Conservation (phyloP, 2,113 vertebrate genomes). For the Morone saxatilis region DNA sequence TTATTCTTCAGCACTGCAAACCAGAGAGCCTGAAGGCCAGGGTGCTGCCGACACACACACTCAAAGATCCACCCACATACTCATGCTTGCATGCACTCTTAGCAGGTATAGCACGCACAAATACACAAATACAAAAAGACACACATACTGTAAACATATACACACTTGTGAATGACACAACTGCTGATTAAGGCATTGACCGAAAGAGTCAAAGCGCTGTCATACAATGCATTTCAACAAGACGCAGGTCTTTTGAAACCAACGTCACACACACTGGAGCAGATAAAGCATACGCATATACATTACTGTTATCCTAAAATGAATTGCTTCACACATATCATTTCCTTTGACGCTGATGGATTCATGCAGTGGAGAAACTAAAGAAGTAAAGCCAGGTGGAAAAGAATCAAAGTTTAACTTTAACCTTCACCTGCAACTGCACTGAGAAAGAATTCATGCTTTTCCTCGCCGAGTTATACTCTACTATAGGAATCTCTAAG, state of each 20-base stretch:
- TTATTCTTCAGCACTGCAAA: constrained; percentile 15
- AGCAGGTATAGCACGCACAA: background rate
- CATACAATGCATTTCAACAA: background rate
- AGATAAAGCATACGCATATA: background rate
- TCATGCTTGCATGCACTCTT: background rate
- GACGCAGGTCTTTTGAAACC: background rate
- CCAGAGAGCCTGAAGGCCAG: constrained; percentile 7
- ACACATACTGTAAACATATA: background rate
- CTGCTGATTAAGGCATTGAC: background rate
- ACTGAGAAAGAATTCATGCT: background rate
- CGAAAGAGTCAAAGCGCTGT: background rate
- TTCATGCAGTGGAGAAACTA: background rate
- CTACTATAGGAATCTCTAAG: background rate
- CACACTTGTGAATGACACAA: background rate
- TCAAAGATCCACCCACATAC: background rate
- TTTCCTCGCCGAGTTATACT: background rate
- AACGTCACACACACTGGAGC: background rate
- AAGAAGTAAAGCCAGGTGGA: background rate
- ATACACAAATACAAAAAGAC: background rate
- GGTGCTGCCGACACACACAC: constrained; percentile 2
- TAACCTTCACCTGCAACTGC: constrained; percentile 20
- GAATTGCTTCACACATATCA: background rate
- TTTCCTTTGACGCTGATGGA: background rate
- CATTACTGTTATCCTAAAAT: too few relatives aligned
- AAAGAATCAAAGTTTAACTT: background rate